These are phyloP conservation scores for Maniola jurtina DNA, from an alignment of 1,140 invertebrate genomes.

Conservation along the genomic window DNA sequence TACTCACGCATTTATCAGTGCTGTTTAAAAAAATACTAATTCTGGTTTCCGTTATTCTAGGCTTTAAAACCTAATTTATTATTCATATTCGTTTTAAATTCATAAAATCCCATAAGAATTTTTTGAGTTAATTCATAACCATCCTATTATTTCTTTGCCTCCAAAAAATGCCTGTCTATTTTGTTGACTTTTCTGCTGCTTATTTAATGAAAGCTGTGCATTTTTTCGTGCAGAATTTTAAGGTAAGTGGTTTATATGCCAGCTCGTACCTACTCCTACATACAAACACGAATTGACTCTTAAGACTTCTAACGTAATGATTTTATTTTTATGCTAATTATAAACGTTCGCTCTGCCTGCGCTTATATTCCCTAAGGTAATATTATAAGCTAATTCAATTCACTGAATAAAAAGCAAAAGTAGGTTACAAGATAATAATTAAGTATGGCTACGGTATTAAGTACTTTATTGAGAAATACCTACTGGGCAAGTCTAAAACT, in stretches of 20 bases:
- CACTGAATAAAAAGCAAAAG: not conserved
- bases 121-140: conserved; percentile 14
- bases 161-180: conserved; percentile 18
- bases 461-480: no score
- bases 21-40: conserved; percentile 8
- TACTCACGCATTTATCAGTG: not conserved
- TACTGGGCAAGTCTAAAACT: no score
- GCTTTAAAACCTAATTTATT: not conserved
- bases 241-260: conserved; percentile 26
- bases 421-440: no score
- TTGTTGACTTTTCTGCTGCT: conserved; percentile 18
- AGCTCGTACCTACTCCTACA: conserved; percentile 3
- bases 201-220: conserved; percentile 28
- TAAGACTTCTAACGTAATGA: conserved; percentile 24
- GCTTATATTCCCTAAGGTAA: not conserved
- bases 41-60: not conserved
- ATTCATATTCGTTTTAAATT: not conserved
- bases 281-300: conserved; percentile 18
- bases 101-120: conserved; percentile 21
- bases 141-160: conserved; percentile 19
- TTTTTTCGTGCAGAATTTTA: conserved; percentile 24
- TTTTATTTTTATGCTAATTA: conserved; percentile 22
- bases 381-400: not conserved
- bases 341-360: not conserved
- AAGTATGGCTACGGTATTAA: no score